phyloP scores from a whole-genome alignment of 1,140 invertebrate species.

The Drosophila mojavensis region DNA sequence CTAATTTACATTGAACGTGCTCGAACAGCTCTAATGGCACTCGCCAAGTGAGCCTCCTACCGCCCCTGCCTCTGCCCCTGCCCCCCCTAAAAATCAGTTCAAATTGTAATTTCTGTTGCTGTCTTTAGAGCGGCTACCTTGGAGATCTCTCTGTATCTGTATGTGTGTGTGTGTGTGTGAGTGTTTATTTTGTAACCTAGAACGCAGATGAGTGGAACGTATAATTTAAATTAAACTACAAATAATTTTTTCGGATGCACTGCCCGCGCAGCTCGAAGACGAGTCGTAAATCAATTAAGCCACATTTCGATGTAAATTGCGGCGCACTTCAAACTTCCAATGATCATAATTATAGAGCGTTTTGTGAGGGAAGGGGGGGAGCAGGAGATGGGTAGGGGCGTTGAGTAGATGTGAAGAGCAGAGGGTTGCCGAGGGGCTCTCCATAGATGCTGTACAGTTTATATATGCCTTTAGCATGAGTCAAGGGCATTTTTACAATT shows the following conservation, averaged over 20 bases:
- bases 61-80: not conserved
- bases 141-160: conserved; percentile 45
- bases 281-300: conserved; percentile 68
- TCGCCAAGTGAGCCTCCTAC: conserved; percentile 22
- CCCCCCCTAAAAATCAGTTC: conserved; percentile 30
- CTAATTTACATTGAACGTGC: conserved; percentile 78
- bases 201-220: conserved; percentile 73
- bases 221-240: conserved; percentile 80
- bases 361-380: not conserved
- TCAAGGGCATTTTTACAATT: conserved; percentile 17
- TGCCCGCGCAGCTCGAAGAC: conserved; percentile 30
- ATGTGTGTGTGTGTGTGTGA: conserved; percentile 49
- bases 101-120: conserved; percentile 65
- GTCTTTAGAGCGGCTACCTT: conserved; percentile 64
- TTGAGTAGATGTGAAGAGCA: not conserved
- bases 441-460: not conserved
- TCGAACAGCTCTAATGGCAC: conserved; percentile 45
- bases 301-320: conserved; percentile 77
- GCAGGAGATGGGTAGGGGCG: not conserved
- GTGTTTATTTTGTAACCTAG: conserved; percentile 75
- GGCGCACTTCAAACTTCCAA: conserved; percentile 61
- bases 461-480: conserved; percentile 1
- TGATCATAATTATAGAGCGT: conserved; percentile 51
- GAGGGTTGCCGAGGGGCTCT: not conserved
- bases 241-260: conserved; percentile 60